Percentiles rank a stretch among this genome's conserved stretches.
These are phyloP conservation scores for Heliconius hewitsoni DNA, from an alignment of 1,140 invertebrate genomes.

Conservation along the genomic window DNA sequence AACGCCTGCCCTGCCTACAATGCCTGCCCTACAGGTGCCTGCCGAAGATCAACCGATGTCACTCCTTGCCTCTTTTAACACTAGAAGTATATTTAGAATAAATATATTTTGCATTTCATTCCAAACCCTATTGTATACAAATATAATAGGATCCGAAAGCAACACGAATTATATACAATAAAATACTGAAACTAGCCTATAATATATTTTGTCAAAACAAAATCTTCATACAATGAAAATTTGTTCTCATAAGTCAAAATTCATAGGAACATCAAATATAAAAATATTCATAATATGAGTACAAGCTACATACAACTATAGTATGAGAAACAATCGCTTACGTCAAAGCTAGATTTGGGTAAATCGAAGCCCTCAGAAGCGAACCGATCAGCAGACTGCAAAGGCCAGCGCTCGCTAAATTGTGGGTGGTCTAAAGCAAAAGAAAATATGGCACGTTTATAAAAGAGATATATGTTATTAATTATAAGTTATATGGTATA, in stretches of 20 bases:
- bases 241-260: background rate
- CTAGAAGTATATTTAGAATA: no score
- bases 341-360: constrained; percentile 39
- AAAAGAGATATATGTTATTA: no score
- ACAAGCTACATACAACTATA: background rate
- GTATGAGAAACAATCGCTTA: constrained; percentile 14
- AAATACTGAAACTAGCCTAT: no score
- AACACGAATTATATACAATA: no score
- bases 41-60: no score
- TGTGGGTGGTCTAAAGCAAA: constrained; percentile 23
- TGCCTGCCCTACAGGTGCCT: no score
- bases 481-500: no score
- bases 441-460: background rate
- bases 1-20: no score
- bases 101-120: no score
- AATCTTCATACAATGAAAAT: background rate
- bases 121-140: no score
- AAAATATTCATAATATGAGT: background rate
- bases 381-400: constrained; percentile 43
- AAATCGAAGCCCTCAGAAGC: constrained; percentile 44
- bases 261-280: background rate
- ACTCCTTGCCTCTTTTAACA: no score
- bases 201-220: background rate
- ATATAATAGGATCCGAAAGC: no score
- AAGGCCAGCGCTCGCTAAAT: constrained; percentile 39